A percentile compares a stretch with the other conserved stretches of the same genome.
Evolutionary conservation across 1,140 invertebrate species (phyloP).

Genomic region (Panagrolaimus sp.): DNA sequence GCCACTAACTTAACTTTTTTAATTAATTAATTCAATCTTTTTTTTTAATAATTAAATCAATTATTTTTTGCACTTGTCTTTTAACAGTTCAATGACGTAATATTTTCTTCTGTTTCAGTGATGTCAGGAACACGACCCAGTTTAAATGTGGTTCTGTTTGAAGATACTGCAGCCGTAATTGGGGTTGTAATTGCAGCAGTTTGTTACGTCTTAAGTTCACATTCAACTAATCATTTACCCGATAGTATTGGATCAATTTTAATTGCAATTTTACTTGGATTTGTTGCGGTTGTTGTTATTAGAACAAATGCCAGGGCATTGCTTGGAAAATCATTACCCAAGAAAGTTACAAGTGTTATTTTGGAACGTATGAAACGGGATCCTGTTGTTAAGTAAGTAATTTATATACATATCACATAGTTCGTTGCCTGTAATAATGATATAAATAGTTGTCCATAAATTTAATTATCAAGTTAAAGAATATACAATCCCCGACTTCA

Average conservation of each 20-base stretch:
- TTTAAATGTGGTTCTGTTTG: constrained; percentile 90
- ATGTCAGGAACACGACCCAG: constrained; percentile 71
- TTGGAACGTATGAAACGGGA: constrained; percentile 82
- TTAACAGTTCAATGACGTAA: too few species aligned
- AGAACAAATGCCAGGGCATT: constrained; percentile 83
- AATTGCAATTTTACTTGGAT: constrained; percentile 77
- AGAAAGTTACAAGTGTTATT: constrained; percentile 76
- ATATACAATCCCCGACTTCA: too few species aligned
- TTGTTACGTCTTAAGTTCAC: constrained; percentile 79
- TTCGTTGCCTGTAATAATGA: too few species aligned
- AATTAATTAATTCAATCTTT: too few species aligned
- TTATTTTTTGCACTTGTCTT: too few species aligned
- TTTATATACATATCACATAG: too few species aligned
- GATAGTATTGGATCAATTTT: constrained; percentile 82
- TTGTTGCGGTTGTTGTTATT: constrained; percentile 89
- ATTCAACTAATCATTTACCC: constrained; percentile 68
- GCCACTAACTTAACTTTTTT: too few species aligned
- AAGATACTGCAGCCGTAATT: constrained; percentile 85
- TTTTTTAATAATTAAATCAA: too few species aligned
- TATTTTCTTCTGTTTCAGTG: too few species aligned
- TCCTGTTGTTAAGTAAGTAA: constrained; percentile 71
- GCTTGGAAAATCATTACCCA: constrained; percentile 83
- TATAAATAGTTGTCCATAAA: too few species aligned
- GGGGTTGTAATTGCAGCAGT: constrained; percentile 75
- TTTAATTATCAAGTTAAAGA: too few species aligned